Conservation (phyloP, 2,113 vertebrate genomes). For the Prolemur simus region DNA sequence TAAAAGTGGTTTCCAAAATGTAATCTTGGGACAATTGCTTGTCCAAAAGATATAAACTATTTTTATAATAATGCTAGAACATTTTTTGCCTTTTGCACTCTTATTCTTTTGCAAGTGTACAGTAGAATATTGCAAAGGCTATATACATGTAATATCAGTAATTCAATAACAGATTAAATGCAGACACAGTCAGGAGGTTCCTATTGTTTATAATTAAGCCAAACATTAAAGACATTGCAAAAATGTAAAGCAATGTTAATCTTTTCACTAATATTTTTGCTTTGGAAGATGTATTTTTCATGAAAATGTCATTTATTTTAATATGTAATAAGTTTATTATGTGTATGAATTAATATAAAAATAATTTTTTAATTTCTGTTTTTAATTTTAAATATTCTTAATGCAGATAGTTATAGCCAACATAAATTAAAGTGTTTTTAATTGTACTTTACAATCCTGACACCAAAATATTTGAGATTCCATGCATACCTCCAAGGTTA, state of each 20-base stretch:
- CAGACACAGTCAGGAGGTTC: neutral
- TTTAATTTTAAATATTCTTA: constrained; percentile 4
- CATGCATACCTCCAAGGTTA: neutral
- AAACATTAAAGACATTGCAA: neutral
- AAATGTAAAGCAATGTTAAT: neutral
- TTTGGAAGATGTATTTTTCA: neutral
- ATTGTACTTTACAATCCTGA: neutral
- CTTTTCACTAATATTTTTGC: neutral
- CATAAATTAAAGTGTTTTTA: neutral
- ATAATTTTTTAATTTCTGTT: neutral
- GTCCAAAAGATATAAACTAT: neutral
- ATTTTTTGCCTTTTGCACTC: neutral
- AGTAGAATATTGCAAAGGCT: neutral
- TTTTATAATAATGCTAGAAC: neutral
- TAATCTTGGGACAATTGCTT: neutral
- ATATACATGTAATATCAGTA: neutral
- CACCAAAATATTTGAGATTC: neutral
- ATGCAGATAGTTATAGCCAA: neutral
- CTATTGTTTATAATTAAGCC: neutral
- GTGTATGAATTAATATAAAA: neutral
- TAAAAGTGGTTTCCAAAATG: neutral
- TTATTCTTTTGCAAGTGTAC: neutral
- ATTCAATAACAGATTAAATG: neutral
- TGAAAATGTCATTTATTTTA: neutral
- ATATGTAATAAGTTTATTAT: neutral